Conservation (phyloP, 2,888 invertebrate genomes). For the Agriopis marginaria region DNA sequence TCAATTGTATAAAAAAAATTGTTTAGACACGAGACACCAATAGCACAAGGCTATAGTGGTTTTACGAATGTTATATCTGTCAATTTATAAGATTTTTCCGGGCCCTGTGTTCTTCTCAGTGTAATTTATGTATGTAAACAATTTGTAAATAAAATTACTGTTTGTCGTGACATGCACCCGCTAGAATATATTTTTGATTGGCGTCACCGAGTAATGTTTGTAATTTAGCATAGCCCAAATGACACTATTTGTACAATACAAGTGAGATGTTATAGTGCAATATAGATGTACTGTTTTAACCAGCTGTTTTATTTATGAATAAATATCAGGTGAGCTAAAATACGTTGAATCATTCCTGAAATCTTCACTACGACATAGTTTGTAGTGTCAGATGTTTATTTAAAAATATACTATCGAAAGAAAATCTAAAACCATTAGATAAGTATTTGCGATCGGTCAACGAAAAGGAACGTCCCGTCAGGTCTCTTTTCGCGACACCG, state of each 20-base stretch:
- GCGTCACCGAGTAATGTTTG: constrained; percentile 63
- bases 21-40: constrained; percentile 19
- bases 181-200: constrained; percentile 61
- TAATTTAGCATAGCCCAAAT: constrained; percentile 59
- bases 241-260: constrained; percentile 80
- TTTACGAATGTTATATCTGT: constrained; percentile 24
- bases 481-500: too few relatives aligned
- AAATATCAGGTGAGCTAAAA: too few relatives aligned
- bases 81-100: constrained; percentile 33
- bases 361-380: too few relatives aligned
- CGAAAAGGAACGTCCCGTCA: too few relatives aligned
- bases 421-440: too few relatives aligned
- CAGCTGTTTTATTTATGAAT: constrained; percentile 55
- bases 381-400: too few relatives aligned
- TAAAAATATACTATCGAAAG: too few relatives aligned
- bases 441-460: too few relatives aligned
- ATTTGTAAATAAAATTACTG: constrained; percentile 37
- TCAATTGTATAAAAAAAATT: not conserved
- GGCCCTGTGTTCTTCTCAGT: constrained; percentile 31
- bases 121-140: constrained; percentile 45
- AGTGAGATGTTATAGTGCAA: constrained; percentile 86
- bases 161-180: constrained; percentile 57
- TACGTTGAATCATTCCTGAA: too few relatives aligned
- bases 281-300: constrained; percentile 84
- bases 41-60: constrained; percentile 26